Conservation (phyloP, 2,113 vertebrate species). For the Tragelaphus buxtoni region DNA sequence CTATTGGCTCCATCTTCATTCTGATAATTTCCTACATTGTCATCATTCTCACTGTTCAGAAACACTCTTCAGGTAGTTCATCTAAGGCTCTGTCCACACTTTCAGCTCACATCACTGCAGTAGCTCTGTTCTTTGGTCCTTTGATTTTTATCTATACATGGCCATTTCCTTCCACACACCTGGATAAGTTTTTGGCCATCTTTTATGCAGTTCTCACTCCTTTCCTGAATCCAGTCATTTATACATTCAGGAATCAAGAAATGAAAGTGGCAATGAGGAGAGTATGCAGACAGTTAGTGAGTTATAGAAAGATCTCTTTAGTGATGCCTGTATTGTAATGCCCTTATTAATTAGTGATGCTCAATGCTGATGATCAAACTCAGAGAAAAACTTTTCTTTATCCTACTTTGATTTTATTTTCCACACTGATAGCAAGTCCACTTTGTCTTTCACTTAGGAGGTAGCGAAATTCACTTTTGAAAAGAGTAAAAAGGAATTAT, state of each 20-base stretch:
- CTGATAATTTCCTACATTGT: conserved; percentile 10
- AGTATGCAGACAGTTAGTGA: conserved; percentile 12
- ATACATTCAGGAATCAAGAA: conserved; percentile 3
- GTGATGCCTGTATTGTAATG: neutral
- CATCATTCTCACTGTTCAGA: conserved; percentile 32
- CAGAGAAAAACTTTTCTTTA: neutral
- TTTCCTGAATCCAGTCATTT: neutral
- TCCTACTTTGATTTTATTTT: neutral
- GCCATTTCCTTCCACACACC: neutral
- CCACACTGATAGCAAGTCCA: neutral
- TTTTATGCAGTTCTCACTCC: neutral
- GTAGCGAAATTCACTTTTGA: neutral
- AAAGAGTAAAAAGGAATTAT: neutral
- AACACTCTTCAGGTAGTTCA: conserved; percentile 5
- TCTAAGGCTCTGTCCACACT: conserved; percentile 40
- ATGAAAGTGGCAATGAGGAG: conserved; percentile 35
- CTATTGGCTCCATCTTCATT: neutral
- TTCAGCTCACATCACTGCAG: conserved; percentile 30
- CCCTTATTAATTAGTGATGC: neutral
- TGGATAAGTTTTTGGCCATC: conserved; percentile 14
- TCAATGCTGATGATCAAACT: neutral
- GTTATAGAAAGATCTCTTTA: neutral
- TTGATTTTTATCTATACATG: neutral
- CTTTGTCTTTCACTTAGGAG: neutral
- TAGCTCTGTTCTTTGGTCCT: neutral